phyloP scores from a whole-genome alignment of 2,797 vertebrate species.

The Taenioides sp. region DNA sequence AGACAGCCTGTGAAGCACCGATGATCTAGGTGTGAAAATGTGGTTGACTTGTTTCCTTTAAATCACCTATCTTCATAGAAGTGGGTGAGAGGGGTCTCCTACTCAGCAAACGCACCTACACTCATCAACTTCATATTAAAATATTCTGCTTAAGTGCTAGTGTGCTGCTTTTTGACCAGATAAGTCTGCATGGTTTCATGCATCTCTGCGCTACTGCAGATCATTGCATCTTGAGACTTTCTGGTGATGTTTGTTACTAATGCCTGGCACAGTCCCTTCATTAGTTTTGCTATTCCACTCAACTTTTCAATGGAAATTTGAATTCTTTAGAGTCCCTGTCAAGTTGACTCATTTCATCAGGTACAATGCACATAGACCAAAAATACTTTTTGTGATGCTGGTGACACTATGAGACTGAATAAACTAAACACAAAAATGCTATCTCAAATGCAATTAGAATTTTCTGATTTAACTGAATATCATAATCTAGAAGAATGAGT shows the following conservation, averaged over 20 bases:
- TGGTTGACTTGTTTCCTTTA: slow-evolving; percentile 71
- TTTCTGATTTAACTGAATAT: background rate
- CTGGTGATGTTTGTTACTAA: slow-evolving; percentile 12
- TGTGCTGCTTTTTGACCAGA: background rate
- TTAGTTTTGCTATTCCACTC: background rate
- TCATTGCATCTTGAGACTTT: background rate
- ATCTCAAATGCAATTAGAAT: background rate
- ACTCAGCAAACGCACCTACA: slow-evolving; percentile 19
- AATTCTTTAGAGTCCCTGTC: background rate
- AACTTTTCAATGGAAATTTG: background rate
- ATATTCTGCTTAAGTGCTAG: background rate
- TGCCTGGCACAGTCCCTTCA: background rate
- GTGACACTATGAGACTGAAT: background rate
- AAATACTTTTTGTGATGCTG: background rate
- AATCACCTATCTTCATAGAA: slow-evolving; percentile 71
- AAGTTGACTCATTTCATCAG: background rate
- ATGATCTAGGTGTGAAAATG: slow-evolving; percentile 73
- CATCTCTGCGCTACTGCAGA: background rate
- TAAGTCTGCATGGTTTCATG: background rate
- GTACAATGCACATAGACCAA: background rate
- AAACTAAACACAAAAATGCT: background rate
- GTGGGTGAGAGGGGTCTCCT: slow-evolving; percentile 58
- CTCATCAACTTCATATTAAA: slow-evolving; percentile 1
- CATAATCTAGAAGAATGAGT: background rate
- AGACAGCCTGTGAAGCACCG: slow-evolving; percentile 31